Conservation (phyloP, 2,113 vertebrate genomes). For the Lycocorax pyrrhopterus region DNA sequence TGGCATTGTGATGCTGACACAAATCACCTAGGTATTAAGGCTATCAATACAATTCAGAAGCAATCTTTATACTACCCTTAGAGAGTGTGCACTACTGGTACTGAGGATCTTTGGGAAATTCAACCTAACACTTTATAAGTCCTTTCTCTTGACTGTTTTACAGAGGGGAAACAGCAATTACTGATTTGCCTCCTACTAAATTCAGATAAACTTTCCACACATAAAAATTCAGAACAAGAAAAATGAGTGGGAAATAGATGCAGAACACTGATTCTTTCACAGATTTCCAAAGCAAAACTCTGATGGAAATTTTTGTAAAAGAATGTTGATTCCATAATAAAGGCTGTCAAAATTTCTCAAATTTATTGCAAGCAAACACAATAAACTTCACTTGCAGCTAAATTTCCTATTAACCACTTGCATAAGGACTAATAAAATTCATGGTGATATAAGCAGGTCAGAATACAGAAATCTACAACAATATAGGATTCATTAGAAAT, state of each 20-base stretch:
- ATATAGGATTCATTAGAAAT: background rate
- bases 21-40: background rate
- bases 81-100: background rate
- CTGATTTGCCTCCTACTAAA: background rate
- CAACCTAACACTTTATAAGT: background rate
- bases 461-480: background rate
- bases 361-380: background rate
- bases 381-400: background rate
- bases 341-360: background rate
- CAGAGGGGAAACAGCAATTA: background rate
- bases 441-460: background rate
- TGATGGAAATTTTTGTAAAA: background rate
- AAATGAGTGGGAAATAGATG: background rate
- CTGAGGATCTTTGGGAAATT: background rate
- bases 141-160: background rate
- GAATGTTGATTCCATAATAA: background rate
- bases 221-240: background rate
- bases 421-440: background rate
- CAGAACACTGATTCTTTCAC: background rate
- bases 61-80: background rate
- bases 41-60: background rate
- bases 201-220: background rate
- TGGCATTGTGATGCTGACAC: background rate
- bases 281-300: background rate
- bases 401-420: background rate